These are phyloP conservation scores for Falcunculus frontatus DNA, from an alignment of 2,113 vertebrate genomes.

Conservation along the genomic window DNA sequence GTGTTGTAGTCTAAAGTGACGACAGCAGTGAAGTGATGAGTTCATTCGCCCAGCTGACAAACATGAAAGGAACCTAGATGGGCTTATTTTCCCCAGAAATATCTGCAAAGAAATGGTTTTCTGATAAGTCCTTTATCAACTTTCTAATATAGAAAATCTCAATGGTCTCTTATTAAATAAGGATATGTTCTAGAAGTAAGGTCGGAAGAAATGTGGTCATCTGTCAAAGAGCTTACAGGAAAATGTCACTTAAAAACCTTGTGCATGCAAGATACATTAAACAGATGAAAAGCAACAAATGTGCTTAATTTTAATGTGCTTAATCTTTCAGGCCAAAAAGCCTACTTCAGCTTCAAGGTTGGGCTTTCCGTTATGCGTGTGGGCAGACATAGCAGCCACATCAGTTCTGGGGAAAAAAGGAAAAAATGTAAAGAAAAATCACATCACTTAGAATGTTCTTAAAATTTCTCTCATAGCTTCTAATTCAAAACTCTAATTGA, in stretches of 20 bases:
- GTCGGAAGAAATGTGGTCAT: background rate
- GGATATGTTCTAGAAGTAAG: background rate
- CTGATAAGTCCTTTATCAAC: background rate
- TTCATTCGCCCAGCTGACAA: background rate
- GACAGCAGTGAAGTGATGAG: background rate
- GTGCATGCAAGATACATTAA: background rate
- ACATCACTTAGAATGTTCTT: background rate
- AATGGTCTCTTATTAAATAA: background rate
- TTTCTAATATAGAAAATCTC: background rate
- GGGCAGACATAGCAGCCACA: background rate
- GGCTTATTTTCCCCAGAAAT: background rate
- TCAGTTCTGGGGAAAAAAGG: background rate
- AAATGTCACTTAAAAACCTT: background rate
- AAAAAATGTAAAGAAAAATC: background rate
- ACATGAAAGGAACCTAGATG: background rate
- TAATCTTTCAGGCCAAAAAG: background rate
- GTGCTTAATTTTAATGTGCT: background rate
- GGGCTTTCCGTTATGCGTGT: background rate
- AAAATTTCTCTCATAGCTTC: background rate
- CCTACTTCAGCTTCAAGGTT: background rate
- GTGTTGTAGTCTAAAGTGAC: background rate
- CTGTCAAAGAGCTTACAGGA: background rate
- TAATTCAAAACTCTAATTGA: background rate
- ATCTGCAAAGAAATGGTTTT: background rate
- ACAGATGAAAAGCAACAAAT: background rate